Base-by-base conservation (phyloP, 2,797 vertebrate species). In the Esox masquinongy region DNA sequence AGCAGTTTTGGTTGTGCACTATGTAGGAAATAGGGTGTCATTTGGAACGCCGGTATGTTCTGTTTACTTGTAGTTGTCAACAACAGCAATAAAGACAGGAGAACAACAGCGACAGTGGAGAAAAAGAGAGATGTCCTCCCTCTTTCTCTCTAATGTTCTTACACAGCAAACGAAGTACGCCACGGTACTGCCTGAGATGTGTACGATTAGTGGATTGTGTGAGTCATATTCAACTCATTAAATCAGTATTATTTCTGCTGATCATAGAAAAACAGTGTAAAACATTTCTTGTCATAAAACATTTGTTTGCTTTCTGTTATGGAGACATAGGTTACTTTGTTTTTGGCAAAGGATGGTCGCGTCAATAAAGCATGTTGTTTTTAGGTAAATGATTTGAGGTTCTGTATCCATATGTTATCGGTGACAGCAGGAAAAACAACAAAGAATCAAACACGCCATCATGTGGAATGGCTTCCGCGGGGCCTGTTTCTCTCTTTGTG, bases 301-400 rank as follows among this genome's bases (percentile, higher is more conserved):
- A 74, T 79, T 82, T 74, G 70, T 83, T 74, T 4, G 22, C 75
- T 36, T 61, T 85, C 85, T 81, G 77, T 83, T 78, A 73, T 74
- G 77, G 70, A 79, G 81, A 59, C 74, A 66, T 79, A 75, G 19
- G n/a, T 2, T 70, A 72, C 24, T 78, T 70, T 73, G 76, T 80
- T 78, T 59, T 88, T 88, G 80, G 81, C 83, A 78, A 73, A 81
- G 70, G 68, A 82, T 78, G 68, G 76, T 83, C 86, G 11, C 56
- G 84, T 85, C 77, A 92, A 91, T 92, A 93, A 93, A 93, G 90
- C 90, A 90, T 90, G 91, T 89, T 87, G 87, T 88, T 93, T 91
- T 89, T 85, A 88, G 85, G 39, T 31, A 80, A 81, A 53, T 50
- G 29, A 49, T 66, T 19, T 16, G 77, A 82, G 24, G 73, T 68